Conservation (phyloP, 2,113 vertebrate genomes). For the Corapipo altera region DNA sequence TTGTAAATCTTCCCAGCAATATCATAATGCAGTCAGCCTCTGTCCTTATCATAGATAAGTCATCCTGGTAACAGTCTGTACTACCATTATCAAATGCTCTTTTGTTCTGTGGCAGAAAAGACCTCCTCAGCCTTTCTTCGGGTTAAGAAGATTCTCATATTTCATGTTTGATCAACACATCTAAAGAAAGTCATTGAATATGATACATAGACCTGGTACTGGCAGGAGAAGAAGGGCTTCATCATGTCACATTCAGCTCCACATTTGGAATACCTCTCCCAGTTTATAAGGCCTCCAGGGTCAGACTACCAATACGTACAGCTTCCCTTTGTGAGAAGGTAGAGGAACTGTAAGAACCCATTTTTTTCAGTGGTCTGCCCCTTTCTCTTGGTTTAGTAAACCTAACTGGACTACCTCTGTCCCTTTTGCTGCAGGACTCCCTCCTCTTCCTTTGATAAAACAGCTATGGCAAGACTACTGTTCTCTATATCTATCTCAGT, state of each 20-base stretch:
- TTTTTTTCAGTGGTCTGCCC: neutral
- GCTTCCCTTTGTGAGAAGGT: neutral
- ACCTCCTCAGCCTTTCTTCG: fast-evolving
- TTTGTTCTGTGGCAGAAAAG: neutral
- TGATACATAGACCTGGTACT: neutral
- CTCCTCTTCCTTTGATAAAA: neutral
- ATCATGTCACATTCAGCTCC: neutral
- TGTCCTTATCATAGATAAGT: neutral
- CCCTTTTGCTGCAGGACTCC: neutral
- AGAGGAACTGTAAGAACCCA: neutral
- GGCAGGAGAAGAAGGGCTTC: neutral
- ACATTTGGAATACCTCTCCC: neutral
- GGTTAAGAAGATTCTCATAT: neutral
- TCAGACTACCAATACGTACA: neutral
- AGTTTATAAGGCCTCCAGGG: neutral
- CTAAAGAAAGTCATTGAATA: neutral
- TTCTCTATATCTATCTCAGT: neutral
- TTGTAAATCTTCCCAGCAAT: neutral
- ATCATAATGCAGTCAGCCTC: neutral
- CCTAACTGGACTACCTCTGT: neutral
- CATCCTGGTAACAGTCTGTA: neutral
- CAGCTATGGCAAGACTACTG: neutral
- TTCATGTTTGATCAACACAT: neutral
- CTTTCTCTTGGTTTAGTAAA: neutral
- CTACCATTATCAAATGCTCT: neutral